phyloP scores from a whole-genome alignment of 2,797 vertebrate genomes.

The Falco columbarius region DNA sequence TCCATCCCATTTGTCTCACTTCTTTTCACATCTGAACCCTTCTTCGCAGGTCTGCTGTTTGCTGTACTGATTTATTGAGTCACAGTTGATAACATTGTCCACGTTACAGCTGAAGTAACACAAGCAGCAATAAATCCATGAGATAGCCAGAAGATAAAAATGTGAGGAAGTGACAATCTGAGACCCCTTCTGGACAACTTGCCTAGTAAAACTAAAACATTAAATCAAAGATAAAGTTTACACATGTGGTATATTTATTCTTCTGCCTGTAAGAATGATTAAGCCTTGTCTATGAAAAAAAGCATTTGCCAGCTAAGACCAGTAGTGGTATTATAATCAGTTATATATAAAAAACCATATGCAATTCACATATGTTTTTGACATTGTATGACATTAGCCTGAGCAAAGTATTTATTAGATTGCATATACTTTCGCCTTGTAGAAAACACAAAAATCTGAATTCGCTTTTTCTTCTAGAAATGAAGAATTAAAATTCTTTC shows the following conservation, averaged over 20 bases:
- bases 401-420: not conserved
- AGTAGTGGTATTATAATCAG: not conserved
- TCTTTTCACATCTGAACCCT: not conserved
- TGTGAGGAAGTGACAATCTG: not conserved
- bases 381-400: not conserved
- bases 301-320: not conserved
- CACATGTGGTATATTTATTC: accelerated
- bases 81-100: not conserved
- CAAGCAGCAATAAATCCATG: slow-evolving; percentile 1
- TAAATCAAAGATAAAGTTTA: not conserved
- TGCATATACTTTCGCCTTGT: not conserved
- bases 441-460: accelerated
- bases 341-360: no score
- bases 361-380: not conserved
- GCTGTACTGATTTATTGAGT: not conserved
- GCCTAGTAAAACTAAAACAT: not conserved
- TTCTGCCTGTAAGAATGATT: not conserved
- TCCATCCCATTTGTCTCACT: not conserved
- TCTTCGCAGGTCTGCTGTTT: not conserved
- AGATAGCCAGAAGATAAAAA: not conserved
- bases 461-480: not conserved
- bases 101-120: not conserved
- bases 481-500: not conserved
- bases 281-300: not conserved
- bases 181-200: not conserved